Conservation (phyloP, 2,888 invertebrate genomes). For the Apamea monoglypha region DNA sequence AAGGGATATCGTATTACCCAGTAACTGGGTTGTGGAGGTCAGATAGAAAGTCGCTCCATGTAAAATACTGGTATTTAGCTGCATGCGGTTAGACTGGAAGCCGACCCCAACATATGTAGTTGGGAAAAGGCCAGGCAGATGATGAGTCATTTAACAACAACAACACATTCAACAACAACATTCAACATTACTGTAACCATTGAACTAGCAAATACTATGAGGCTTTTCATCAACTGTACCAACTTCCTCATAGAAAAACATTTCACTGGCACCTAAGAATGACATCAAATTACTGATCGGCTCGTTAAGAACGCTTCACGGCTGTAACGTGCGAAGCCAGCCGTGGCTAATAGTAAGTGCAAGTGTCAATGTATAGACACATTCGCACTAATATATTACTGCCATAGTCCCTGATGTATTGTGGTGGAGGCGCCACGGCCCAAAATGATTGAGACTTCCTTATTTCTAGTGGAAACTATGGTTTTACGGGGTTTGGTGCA, state of each 20-base stretch:
- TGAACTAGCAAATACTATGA: background rate
- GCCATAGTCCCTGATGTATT: slow-evolving; percentile 47
- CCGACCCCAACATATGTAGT: too few species aligned
- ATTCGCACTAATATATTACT: slow-evolving; percentile 51
- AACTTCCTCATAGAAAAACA: slow-evolving; percentile 20
- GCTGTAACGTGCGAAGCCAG: slow-evolving; percentile 55
- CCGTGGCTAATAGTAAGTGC: slow-evolving; percentile 66
- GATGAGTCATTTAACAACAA: background rate
- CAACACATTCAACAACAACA: too few species aligned
- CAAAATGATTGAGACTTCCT: slow-evolving; percentile 29
- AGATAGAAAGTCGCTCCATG: too few species aligned
- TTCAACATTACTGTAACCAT: background rate
- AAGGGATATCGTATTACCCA: too few species aligned
- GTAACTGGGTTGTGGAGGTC: too few species aligned
- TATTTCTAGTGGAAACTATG: slow-evolving; percentile 17
- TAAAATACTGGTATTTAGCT: too few species aligned
- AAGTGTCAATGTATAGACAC: slow-evolving; percentile 58
- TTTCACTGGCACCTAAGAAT: slow-evolving; percentile 46
- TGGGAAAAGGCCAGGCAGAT: too few species aligned
- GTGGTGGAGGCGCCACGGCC: slow-evolving; percentile 24
- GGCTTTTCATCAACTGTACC: background rate
- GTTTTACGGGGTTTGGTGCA: background rate
- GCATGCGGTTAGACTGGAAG: too few species aligned
- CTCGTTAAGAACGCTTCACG: slow-evolving; percentile 63
- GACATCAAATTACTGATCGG: slow-evolving; percentile 54